Conservation (phyloP, 1,140 invertebrate genomes). For the Palaemon carinicauda region DNA sequence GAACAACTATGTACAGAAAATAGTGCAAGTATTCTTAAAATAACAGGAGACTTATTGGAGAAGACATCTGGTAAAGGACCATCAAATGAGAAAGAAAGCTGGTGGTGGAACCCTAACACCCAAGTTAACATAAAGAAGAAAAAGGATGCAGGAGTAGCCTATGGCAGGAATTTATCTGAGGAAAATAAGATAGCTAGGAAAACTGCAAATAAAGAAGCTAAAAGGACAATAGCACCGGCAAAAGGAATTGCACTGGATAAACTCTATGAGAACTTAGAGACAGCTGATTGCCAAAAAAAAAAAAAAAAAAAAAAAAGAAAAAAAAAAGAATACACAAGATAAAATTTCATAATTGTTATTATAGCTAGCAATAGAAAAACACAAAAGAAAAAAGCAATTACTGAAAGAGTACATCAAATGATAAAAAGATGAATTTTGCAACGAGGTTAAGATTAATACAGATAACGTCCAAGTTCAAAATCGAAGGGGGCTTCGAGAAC, state of each 20-base stretch:
- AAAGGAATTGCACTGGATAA: neutral
- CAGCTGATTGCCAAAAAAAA: neutral
- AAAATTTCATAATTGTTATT: too few species aligned
- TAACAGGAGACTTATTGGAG: neutral
- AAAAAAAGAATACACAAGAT: too few species aligned
- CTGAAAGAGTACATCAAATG: too few species aligned
- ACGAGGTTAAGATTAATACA: too few species aligned
- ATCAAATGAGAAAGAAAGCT: neutral
- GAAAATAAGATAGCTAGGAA: neutral
- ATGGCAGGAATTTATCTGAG: neutral
- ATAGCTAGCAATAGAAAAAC: too few species aligned
- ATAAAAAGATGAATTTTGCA: too few species aligned
- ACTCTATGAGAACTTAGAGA: neutral
- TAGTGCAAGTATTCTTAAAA: neutral
- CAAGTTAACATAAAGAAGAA: neutral
- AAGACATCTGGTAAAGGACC: neutral
- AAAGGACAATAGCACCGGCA: neutral
- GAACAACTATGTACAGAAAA: neutral
- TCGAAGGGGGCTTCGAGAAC: too few species aligned
- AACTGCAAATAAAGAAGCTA: neutral
- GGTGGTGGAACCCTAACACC: too few species aligned
- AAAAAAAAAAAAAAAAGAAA: too few species aligned
- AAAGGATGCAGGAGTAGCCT: neutral
- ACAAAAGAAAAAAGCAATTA: too few species aligned
- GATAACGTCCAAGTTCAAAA: too few species aligned